A percentile compares a stretch with the other conserved stretches of the same genome.
phyloP scores from a whole-genome alignment of 2,888 invertebrate genomes.

The Argyresthia albistria region DNA sequence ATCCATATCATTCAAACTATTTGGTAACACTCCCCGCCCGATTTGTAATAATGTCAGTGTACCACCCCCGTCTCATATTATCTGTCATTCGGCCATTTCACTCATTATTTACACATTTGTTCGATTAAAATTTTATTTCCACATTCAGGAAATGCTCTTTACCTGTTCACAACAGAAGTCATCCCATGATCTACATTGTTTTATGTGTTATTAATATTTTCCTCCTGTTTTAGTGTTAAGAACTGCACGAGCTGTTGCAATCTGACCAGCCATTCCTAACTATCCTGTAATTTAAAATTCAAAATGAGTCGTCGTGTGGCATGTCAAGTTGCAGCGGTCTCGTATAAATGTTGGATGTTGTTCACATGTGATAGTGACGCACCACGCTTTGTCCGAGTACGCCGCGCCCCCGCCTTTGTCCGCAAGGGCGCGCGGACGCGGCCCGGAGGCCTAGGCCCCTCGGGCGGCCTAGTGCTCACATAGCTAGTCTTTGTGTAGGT shows the following conservation, averaged over 20 bases:
- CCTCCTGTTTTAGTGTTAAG: slow-evolving; percentile 54
- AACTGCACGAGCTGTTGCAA: slow-evolving; percentile 36
- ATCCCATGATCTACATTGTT: slow-evolving; percentile 53
- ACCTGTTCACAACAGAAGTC: slow-evolving; percentile 31
- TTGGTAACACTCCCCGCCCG: too few relatives aligned
- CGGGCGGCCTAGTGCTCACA: slow-evolving; percentile 35
- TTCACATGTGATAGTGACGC: slow-evolving; percentile 50
- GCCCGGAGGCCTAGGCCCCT: slow-evolving; percentile 16
- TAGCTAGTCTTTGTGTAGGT: slow-evolving; percentile 80
- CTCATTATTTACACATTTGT: slow-evolving; percentile 13
- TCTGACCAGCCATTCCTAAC: slow-evolving; percentile 25
- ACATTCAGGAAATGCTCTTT: slow-evolving; percentile 24
- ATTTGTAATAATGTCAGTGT: slow-evolving; percentile 19
- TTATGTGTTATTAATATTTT: slow-evolving; percentile 46
- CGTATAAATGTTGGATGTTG: slow-evolving; percentile 61
- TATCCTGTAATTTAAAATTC: not conserved
- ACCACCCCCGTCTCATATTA: not conserved
- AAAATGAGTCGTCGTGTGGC: not conserved
- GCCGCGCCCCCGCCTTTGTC: slow-evolving; percentile 19
- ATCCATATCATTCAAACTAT: not conserved
- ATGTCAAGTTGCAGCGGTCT: slow-evolving; percentile 20
- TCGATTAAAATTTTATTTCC: slow-evolving; percentile 36
- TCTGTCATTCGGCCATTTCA: slow-evolving; percentile 1
- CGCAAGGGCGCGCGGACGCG: slow-evolving; percentile 16
- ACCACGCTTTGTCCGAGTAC: slow-evolving; percentile 34